Evolutionary conservation across 1,140 invertebrate genomes (phyloP), one percentile per base, ranked within the genome.

Genomic region (Conopomorpha cramerella): DNA sequence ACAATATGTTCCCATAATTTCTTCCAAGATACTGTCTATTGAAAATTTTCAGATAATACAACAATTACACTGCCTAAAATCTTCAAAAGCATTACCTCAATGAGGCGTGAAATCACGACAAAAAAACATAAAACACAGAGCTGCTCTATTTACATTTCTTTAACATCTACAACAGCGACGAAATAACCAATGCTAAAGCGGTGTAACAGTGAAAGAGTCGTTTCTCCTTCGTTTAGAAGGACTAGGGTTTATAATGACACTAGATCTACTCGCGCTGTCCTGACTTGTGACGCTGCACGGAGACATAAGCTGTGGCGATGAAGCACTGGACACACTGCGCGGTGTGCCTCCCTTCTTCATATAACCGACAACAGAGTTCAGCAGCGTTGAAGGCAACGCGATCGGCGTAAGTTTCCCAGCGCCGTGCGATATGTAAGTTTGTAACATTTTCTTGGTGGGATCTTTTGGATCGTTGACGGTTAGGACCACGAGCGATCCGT

Each of bases 401-500:
- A 76, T 54, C 0, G 68, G 66, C 0, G 60, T 67, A 2, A 76
- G 23, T 23, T 54, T 48, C 0, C 66, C 66, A 2, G 45, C 49
- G 0, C 51, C 63, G 3, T 57, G 48, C 1, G 66, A 58, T 27
- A 76, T 64, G 36, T 76, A 76, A 0, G 71, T 76, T 39, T 76
- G 71, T 4, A 76, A 36, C 56, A 71, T 67, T 43, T 72, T 76
- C 45, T 73, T 72, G 0, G 64, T 47, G 0, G 71, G 62, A 0
- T 60, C 58, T 2, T 54, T 54, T 0, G 71, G 71, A 33, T 76
- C 66, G 30, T 67, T 55, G 1, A 71, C 64, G 2, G 66, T 62
- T 8, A 76, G 39, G 0, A 72, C 67, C 0, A 76, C 68, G 11
- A 76, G 40, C 0, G 71, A 76, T 2, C 71, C 71, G 2, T 47